These are phyloP conservation scores for Ivindomyrus marchei DNA, from an alignment of 2,113 vertebrate species.

Conservation along the genomic window DNA sequence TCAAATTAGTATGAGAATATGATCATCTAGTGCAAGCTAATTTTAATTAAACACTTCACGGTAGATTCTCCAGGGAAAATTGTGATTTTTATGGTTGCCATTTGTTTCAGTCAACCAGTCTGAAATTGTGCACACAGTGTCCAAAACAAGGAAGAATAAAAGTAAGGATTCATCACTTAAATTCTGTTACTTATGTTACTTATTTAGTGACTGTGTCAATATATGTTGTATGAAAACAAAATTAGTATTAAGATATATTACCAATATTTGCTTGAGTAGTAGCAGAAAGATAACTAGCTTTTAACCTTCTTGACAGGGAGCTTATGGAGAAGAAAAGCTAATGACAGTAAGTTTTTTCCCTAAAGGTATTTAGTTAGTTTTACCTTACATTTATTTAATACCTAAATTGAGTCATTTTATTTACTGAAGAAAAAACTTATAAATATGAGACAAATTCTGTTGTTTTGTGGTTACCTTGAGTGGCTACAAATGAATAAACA, in stretches of 20 bases:
- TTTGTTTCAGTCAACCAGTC: slow-evolving; percentile 35
- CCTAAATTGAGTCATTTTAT: not conserved
- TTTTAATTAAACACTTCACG: not conserved
- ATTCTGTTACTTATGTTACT: not conserved
- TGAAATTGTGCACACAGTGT: slow-evolving; percentile 17
- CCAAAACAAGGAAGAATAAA: slow-evolving; percentile 12
- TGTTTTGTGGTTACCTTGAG: not conserved
- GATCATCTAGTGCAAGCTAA: not conserved
- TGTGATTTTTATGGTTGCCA: not conserved
- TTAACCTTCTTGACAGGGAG: slow-evolving; percentile 16
- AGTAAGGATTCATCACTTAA: slow-evolving; percentile 13
- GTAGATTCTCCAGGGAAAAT: not conserved
- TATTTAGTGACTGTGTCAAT: not conserved
- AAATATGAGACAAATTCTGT: too few relatives aligned
- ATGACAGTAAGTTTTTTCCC: not conserved
- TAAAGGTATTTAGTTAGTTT: not conserved
- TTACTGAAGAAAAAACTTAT: not conserved
- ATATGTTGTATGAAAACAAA: not conserved
- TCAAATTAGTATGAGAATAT: not conserved
- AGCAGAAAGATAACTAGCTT: not conserved
- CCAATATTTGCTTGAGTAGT: not conserved
- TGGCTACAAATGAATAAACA: not conserved
- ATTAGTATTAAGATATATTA: not conserved
- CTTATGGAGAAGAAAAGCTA: slow-evolving; percentile 16
- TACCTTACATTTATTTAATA: not conserved